Evolutionary conservation across 2,113 vertebrate genomes (phyloP).

Genomic region (Brienomyrus brachyistius): DNA sequence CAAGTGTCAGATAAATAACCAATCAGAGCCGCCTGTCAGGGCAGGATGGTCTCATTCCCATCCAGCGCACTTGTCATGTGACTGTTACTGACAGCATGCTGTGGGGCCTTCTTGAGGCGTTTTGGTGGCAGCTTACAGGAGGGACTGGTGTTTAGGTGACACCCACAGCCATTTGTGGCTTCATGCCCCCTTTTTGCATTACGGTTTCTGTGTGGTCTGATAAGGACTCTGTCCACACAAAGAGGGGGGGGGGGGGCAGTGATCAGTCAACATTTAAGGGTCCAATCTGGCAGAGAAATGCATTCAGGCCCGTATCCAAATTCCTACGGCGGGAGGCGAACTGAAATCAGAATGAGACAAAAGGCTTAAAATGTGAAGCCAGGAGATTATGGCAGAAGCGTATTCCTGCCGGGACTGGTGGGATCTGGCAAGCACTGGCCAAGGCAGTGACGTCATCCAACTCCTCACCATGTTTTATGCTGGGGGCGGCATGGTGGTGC

Average conservation of each 20-base stretch:
- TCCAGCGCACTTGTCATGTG: background rate
- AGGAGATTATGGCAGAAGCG: background rate
- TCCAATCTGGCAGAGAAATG: background rate
- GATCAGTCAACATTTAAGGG: background rate
- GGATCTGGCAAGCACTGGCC: too few species aligned
- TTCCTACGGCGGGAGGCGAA: background rate
- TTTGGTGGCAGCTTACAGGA: background rate
- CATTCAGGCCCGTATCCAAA: background rate
- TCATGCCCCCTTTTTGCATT: background rate
- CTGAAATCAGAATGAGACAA: constrained; percentile 2
- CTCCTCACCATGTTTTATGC: background rate
- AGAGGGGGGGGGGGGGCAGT: background rate
- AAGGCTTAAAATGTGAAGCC: constrained; percentile 3
- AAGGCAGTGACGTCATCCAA: background rate
- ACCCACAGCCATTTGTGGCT: background rate
- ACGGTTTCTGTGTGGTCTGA: background rate
- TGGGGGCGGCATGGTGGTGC: too few species aligned
- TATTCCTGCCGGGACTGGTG: background rate
- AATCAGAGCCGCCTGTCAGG: background rate
- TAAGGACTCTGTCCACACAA: background rate
- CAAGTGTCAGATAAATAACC: background rate
- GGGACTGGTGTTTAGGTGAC: background rate
- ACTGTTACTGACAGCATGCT: background rate
- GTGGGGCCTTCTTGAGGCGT: background rate
- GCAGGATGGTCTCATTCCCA: background rate